Evolutionary conservation across 2,888 invertebrate genomes (phyloP), one percentile per base, ranked within the genome.

Genomic region (Chaitophorus viminalis): DNA sequence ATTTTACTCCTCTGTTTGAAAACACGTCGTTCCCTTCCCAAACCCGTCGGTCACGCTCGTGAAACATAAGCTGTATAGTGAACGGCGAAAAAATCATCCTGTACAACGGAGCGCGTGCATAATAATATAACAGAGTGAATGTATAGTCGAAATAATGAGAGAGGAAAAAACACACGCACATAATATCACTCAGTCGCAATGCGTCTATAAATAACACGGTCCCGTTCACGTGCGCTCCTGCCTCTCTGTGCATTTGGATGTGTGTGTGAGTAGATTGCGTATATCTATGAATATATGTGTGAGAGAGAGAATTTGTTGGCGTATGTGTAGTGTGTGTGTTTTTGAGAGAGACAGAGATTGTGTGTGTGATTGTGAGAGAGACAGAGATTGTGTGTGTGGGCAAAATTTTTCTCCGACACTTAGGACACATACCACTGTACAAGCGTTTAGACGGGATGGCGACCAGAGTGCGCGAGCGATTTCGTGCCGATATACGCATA

Each of bases 141-240:
- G 11, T n/a, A 21, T 54, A 60, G 54, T 54, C 21, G 60, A 60
- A 60, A 36, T 65, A 65, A 79, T 25, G 6, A 33, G 14, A 46
- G 46, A 46, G 46, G 46, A 72, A 79, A 18, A 74, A 60, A 82
- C 36, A 6, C 29, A 9, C 11, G 25, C 9, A 6, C n/a, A n/a
- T n/a, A n/a, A 31, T 54, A 31, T 33, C 52, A 36, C 33, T 68
- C 65, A 11, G 25, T 29, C 72, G 36, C 82, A 36, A 46, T 6
- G 17, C 60, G 75, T 83, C 74, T 83, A 83, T 83, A 83, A 83
- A 75, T 83, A 83, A 75, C 60, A 39, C 65, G 29, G 54, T 54
- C 52, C 11, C 29, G 14, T 14, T 11, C 60, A 60, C 21, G 29
- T 11, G 29, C 68, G 6, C 29, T 1, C n/a, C 9, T n/a, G 8